Percentiles rank a stretch among this genome's conserved stretches.
Conservation (phyloP, 2,797 vertebrate genomes). For the Threskiornis aethiopicus region DNA sequence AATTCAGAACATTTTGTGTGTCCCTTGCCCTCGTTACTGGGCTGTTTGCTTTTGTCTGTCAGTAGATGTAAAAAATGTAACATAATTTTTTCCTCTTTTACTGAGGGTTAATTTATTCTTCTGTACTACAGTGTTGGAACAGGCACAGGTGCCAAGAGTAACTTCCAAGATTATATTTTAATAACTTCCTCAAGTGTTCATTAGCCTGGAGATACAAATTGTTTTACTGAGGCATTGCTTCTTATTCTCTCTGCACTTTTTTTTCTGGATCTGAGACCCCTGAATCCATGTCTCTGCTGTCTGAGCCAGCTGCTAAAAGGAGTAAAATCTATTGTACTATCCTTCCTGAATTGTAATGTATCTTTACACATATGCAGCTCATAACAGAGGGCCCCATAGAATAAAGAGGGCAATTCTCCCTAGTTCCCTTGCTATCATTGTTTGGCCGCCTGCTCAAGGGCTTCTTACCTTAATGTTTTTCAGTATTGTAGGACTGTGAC, state of each 20-base stretch:
- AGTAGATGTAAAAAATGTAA: background rate
- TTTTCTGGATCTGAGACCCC: background rate
- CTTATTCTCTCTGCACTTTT: background rate
- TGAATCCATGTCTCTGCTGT: background rate
- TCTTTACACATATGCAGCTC: background rate
- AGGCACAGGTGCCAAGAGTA: background rate
- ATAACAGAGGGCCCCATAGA: background rate
- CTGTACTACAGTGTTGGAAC: background rate
- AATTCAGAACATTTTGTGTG: background rate
- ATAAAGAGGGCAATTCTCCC: background rate
- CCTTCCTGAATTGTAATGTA: background rate
- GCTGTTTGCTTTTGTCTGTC: constrained; percentile 6
- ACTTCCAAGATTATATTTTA: background rate
- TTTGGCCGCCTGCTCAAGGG: background rate
- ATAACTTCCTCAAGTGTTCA: background rate
- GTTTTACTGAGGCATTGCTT: background rate
- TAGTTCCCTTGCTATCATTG: background rate
- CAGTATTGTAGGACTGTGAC: background rate
- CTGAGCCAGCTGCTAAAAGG: background rate
- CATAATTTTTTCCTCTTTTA: background rate
- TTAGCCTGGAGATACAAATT: background rate
- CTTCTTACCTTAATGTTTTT: background rate
- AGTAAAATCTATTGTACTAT: background rate
- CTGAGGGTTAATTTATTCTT: background rate
- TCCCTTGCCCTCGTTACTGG: background rate